These are phyloP conservation scores for Oreocharis arfaki DNA, from an alignment of 2,113 vertebrate genomes.

Conservation along the genomic window DNA sequence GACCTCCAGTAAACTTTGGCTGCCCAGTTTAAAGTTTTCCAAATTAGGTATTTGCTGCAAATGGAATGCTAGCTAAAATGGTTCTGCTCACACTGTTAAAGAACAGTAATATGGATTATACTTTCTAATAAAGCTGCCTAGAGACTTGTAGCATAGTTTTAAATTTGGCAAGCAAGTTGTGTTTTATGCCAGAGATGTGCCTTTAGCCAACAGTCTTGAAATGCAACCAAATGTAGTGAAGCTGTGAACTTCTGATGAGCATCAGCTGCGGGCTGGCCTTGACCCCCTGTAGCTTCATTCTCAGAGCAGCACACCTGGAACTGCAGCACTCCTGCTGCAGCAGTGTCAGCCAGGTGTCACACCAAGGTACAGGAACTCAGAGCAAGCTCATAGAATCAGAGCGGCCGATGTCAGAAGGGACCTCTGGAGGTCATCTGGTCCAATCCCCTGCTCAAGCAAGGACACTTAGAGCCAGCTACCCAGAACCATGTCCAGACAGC, in stretches of 20 bases:
- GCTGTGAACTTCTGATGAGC: background rate
- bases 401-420: background rate
- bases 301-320: background rate
- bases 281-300: background rate
- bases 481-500: background rate
- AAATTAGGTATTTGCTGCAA: background rate
- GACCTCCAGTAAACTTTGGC: background rate
- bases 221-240: background rate
- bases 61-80: background rate
- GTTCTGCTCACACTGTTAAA: background rate
- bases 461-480: background rate
- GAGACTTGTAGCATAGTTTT: background rate
- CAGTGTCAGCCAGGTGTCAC: background rate
- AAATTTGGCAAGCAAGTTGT: background rate
- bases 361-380: background rate
- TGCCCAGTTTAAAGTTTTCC: background rate
- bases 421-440: background rate
- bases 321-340: background rate
- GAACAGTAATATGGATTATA: background rate
- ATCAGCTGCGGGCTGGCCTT: background rate
- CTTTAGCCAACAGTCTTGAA: background rate
- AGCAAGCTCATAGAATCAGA: background rate
- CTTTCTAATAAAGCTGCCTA: background rate
- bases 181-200: background rate
- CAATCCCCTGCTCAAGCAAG: background rate